These are phyloP conservation scores for Ahaetulla prasina DNA, from an alignment of 2,113 vertebrate genomes.

Conservation along the genomic window DNA sequence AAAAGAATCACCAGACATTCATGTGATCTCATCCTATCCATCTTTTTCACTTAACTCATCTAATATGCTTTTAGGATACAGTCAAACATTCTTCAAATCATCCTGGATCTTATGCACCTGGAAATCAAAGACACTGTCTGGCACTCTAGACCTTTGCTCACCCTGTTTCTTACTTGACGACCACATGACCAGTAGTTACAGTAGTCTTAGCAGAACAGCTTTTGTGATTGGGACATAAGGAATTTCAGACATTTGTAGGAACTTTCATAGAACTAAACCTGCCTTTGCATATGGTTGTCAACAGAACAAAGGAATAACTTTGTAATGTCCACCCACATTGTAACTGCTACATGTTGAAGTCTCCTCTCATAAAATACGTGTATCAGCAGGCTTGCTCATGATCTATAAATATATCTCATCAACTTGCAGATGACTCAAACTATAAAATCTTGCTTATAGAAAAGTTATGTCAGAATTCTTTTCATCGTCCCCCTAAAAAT, in stretches of 20 bases:
- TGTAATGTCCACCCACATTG: background rate
- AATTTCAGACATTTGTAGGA: background rate
- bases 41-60: constrained; percentile 10
- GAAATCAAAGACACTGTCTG: background rate
- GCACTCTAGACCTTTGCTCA: background rate
- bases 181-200: background rate
- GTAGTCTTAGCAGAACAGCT: background rate
- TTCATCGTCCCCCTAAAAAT: background rate
- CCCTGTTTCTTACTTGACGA: background rate
- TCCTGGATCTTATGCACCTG: background rate
- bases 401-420: background rate
- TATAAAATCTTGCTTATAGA: background rate
- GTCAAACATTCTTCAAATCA: constrained; percentile 7
- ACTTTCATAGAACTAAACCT: background rate
- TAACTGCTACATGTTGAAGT: background rate
- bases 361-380: background rate
- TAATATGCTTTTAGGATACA: background rate
- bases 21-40: background rate
- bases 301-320: background rate
- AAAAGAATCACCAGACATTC: constrained; percentile 9
- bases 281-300: background rate
- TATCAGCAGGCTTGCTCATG: background rate
- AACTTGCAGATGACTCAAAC: background rate
- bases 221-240: background rate
- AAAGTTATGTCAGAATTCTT: background rate